Conservation (phyloP, 2,888 invertebrate genomes). For the Drosophila siamana region DNA sequence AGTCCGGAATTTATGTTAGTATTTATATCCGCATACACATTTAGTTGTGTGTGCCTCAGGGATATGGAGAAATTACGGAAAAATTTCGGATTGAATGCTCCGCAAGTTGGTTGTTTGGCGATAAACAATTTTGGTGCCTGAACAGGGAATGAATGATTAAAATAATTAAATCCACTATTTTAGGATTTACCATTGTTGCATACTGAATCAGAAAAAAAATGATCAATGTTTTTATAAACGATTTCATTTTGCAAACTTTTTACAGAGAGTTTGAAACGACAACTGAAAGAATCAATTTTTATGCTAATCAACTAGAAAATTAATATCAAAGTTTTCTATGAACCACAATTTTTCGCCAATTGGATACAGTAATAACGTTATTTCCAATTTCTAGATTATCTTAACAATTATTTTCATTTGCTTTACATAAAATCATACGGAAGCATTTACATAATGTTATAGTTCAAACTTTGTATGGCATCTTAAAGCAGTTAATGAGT, state of each 20-base stretch:
- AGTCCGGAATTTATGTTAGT: slow-evolving; percentile 5
- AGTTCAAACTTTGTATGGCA: too few species aligned
- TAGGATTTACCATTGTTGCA: slow-evolving; percentile 21
- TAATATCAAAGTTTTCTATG: not conserved
- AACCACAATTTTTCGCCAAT: not conserved
- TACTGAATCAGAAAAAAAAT: not conserved
- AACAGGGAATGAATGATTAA: not conserved
- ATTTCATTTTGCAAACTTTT: not conserved
- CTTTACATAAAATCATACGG: too few species aligned
- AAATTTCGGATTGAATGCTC: slow-evolving; percentile 11
- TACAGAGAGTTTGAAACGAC: not conserved
- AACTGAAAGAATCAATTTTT: not conserved
- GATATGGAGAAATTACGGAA: slow-evolving; percentile 5
- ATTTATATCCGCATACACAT: slow-evolving; percentile 15
- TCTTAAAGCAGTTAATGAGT: too few species aligned
- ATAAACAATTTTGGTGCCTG: not conserved
- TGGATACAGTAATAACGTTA: not conserved
- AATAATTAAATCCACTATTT: not conserved
- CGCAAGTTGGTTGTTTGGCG: slow-evolving; percentile 6
- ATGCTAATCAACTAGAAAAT: not conserved
- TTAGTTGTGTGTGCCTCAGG: not conserved
- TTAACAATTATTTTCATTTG: not conserved
- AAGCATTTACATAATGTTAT: too few species aligned
- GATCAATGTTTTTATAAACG: not conserved
- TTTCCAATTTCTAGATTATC: not conserved